phyloP scores from a whole-genome alignment of 2,797 vertebrate genomes.

The Spatula clypeata region DNA sequence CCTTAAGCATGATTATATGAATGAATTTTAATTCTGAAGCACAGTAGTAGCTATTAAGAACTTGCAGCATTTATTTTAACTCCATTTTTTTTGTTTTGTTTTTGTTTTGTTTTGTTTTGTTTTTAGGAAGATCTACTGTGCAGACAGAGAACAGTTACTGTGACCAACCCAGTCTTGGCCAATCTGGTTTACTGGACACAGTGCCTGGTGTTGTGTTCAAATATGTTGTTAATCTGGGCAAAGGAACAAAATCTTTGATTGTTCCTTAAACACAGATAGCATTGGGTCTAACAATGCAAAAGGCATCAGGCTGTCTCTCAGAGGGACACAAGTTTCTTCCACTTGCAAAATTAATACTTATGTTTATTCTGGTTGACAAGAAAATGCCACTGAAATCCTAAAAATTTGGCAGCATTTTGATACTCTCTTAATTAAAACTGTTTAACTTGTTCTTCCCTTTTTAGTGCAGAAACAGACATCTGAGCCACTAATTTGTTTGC shows the following conservation, averaged over 20 bases:
- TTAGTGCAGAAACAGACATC: slow-evolving; percentile 6
- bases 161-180: not conserved
- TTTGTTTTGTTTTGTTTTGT: fast-evolving
- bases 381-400: not conserved
- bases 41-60: not conserved
- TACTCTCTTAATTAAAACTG: not conserved
- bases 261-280: not conserved
- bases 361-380: not conserved
- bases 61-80: not conserved
- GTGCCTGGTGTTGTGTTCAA: not conserved
- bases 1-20: not conserved
- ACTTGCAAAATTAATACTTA: not conserved
- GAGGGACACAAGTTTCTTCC: not conserved
- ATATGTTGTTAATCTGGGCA: not conserved
- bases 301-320: not conserved
- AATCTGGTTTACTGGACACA: not conserved
- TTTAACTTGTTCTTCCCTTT: not conserved
- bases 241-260: not conserved
- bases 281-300: not conserved
- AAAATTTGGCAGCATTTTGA: not conserved
- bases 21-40: slow-evolving; percentile 11
- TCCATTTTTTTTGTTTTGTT: not conserved
- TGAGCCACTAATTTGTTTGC: slow-evolving; percentile 56
- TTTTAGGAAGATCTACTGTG: not conserved
- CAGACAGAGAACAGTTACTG: not conserved